These are phyloP conservation scores for Brachionus manjavacas DNA, from an alignment of 1,140 invertebrate species.

Conservation along the genomic window DNA sequence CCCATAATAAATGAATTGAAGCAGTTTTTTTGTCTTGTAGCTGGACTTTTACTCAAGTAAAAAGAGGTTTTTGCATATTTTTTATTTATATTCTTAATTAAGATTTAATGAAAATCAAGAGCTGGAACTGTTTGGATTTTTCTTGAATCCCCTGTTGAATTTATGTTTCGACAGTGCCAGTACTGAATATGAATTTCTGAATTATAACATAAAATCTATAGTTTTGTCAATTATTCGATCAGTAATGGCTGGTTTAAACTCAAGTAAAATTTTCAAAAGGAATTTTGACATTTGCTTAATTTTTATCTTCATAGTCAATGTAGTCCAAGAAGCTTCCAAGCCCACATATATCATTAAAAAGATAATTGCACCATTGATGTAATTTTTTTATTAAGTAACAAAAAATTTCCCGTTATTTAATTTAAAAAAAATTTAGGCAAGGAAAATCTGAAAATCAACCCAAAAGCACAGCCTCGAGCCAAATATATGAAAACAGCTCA, in stretches of 20 bases:
- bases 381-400: not conserved
- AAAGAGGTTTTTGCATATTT: not conserved
- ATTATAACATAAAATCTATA: constrained; percentile 11
- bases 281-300: no score
- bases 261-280: not conserved
- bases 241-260: constrained; percentile 17
- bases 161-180: constrained; percentile 37
- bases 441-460: not conserved
- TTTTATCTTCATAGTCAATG: not conserved
- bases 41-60: not conserved
- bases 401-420: not conserved
- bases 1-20: not conserved
- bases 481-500: not conserved
- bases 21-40: not conserved
- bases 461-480: not conserved
- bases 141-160: not conserved
- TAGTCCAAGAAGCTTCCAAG: not conserved
- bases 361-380: constrained; percentile 24
- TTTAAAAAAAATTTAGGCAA: not conserved
- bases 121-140: not conserved
- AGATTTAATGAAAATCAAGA: constrained; percentile 34
- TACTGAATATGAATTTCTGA: not conserved
- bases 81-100: not conserved
- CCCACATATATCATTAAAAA: not conserved
- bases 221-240: constrained; percentile 32